Base-by-base conservation (phyloP, 2,888 invertebrate genomes). In the Epiblema foenella region DNA sequence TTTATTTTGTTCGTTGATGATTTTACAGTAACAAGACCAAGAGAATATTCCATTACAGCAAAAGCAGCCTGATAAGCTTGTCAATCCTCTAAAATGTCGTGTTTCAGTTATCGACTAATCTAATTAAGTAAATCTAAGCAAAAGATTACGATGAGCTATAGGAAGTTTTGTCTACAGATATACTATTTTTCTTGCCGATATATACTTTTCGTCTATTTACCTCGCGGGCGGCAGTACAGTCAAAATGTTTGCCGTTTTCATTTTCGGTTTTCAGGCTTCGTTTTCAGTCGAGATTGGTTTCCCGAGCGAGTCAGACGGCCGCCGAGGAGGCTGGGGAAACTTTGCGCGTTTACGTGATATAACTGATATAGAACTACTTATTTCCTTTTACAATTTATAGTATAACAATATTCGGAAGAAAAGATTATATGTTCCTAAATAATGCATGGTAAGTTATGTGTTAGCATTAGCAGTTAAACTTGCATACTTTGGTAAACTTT, bases 211-310 rank as follows among this genome's bases (percentile, higher is more conserved):
- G 52, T 15, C 20, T 37, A 70, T 54, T 60, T 54, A 49, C 66
- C 70, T 17, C 9, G 65, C 54, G 65, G 65, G 59, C 29, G 33
- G 59, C 59, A 60, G 59, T 69, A 66, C 64, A 54, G 54, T 51
- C 54, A 60, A 52, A 70, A 70, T 59, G 54, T 70, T 71, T 67
- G 49, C 66, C 56, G 37, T 67, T 67, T 66, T 67, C 71, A 67
- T 71, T 71, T 71, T 67, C 71, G 62, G 66, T 60, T 71, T 67
- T 71, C 66, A 71, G 71, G 67, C 71, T 71, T 66, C 66, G 56
- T 56, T 71, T 70, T 71, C 67, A 71, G 71, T 71, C 18, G 66
- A 67, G 66, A 49, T 67, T 57, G 24, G 71, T 56, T 57, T 46
- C 24, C 67, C 71, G 60, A 18, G 46, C 59, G 62, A 56, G 67